Conservation (phyloP, 2,113 vertebrate species). For the Xiphorhynchus elegans region DNA sequence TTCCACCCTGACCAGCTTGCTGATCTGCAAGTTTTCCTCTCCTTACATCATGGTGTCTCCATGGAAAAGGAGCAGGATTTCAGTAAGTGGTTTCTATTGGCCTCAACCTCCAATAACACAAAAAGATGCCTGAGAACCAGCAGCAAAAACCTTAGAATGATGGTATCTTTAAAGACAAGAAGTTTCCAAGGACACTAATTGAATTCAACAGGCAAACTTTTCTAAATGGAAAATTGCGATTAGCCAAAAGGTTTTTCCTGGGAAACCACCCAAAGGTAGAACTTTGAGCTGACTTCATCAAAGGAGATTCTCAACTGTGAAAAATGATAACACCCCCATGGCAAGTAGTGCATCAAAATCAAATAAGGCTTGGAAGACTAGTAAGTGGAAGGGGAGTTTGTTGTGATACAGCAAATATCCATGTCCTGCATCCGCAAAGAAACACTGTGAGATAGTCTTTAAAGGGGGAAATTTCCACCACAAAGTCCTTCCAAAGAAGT, state of each 20-base stretch:
- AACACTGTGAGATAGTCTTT: background rate
- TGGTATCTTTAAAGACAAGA: constrained; percentile 38
- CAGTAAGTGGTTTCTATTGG: background rate
- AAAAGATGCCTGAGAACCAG: background rate
- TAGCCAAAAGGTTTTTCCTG: constrained; percentile 56
- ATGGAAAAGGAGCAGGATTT: background rate
- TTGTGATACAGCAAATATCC: constrained; percentile 15
- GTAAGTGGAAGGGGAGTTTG: constrained; percentile 7
- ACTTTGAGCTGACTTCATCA: constrained; percentile 56
- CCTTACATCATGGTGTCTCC: background rate
- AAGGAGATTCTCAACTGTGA: constrained; percentile 57
- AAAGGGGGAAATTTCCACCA: background rate
- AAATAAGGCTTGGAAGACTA: constrained; percentile 28
- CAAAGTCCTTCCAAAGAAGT: background rate
- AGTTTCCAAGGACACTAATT: constrained; percentile 46
- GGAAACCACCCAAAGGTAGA: constrained; percentile 59
- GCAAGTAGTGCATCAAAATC: constrained; percentile 34
- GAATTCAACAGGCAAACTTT: background rate
- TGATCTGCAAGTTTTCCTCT: background rate
- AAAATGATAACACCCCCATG: constrained; percentile 55
- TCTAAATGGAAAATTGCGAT: constrained; percentile 29
- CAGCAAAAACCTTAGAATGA: background rate
- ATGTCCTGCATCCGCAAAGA: background rate
- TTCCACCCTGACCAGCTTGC: background rate
- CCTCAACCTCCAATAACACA: background rate